These are phyloP conservation scores for Adelognathus sp. DNA, from an alignment of 2,888 invertebrate species.

Conservation along the genomic window DNA sequence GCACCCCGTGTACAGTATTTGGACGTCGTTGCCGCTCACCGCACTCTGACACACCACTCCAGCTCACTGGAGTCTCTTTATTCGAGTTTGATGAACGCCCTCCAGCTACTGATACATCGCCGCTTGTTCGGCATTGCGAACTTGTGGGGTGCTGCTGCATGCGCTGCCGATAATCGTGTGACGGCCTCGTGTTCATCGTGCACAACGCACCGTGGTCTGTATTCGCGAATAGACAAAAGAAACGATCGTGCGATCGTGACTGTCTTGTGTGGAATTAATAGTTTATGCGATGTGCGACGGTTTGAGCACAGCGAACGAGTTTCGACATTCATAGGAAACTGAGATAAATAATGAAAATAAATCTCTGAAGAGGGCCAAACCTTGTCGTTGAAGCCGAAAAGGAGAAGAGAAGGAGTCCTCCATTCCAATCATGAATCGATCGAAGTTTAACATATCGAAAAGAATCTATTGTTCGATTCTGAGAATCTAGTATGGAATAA, in stretches of 20 bases:
- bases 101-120: slow-evolving; percentile 6
- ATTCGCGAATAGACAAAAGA: background rate
- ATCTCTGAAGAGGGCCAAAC: too few species aligned
- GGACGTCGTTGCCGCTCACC: slow-evolving; percentile 30
- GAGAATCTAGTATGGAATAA: too few species aligned
- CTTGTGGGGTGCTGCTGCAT: background rate
- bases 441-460: too few species aligned
- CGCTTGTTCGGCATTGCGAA: slow-evolving; percentile 11
- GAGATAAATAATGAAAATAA: background rate
- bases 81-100: slow-evolving; percentile 42
- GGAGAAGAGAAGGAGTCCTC: too few species aligned
- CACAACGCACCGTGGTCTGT: background rate
- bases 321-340: too few species aligned
- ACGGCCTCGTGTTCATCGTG: background rate
- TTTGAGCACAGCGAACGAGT: background rate
- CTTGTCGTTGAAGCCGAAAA: too few species aligned
- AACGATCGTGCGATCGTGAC: background rate
- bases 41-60: slow-evolving; percentile 5
- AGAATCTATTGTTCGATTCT: too few species aligned
- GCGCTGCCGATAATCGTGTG: background rate
- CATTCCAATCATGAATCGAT: too few species aligned
- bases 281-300: background rate
- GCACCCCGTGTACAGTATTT: slow-evolving; percentile 17
- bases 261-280: background rate
- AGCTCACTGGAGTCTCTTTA: slow-evolving; percentile 7